A percentile compares a stretch with the other conserved stretches of the same genome.
Conservation (phyloP, 2,113 vertebrate genomes). For the Heterochromis multidens region DNA sequence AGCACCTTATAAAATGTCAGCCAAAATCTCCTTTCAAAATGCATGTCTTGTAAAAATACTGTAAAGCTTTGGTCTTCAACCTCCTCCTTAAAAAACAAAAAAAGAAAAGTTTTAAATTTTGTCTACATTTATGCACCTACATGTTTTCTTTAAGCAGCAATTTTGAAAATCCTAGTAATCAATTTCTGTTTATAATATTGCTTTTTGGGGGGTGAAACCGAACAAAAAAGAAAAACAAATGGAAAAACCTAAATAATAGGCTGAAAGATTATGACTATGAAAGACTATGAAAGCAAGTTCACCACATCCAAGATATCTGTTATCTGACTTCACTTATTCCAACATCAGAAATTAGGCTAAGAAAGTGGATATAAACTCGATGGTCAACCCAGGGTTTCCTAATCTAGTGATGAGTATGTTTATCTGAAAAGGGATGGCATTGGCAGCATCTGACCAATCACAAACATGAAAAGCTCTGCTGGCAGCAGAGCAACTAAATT, state of each 20-base stretch:
- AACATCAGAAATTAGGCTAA: too few species aligned
- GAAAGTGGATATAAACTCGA: too few species aligned
- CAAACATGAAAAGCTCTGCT: not conserved
- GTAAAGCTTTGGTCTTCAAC: not conserved
- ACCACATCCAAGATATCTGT: too few species aligned
- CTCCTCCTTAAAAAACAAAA: not conserved
- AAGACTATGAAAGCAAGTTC: too few species aligned
- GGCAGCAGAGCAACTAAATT: not conserved
- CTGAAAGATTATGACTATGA: too few species aligned
- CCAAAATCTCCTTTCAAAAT: not conserved
- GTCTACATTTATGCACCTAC: not conserved
- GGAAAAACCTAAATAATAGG: too few species aligned
- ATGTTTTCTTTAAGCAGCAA: not conserved
- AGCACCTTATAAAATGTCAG: not conserved
- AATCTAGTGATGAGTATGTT: fast-evolving
- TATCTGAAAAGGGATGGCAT: not conserved
- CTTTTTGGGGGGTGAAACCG: not conserved
- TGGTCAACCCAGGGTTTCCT: too few species aligned
- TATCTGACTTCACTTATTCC: too few species aligned
- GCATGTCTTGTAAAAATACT: not conserved
- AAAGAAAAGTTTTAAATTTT: not conserved
- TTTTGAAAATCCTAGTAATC: not conserved
- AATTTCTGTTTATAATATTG: not conserved
- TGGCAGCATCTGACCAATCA: not conserved
- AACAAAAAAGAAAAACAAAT: not conserved